A percentile compares a stretch with the other conserved stretches of the same genome.
Conservation (phyloP, 2,888 invertebrate species). For the Philopedon plagiatum region DNA sequence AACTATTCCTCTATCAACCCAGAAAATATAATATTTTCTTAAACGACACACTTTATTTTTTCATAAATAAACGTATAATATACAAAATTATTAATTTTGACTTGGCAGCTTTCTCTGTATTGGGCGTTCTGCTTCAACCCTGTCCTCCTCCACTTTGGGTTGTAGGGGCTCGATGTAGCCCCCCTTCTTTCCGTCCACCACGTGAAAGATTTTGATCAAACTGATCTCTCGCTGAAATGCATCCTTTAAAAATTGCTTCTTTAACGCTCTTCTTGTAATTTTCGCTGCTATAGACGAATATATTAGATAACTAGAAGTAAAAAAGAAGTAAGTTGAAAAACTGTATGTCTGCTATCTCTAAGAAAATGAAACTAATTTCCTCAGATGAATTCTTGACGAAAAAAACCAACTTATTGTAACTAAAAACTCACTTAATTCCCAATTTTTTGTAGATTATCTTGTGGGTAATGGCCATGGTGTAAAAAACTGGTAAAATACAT, state of each 20-base stretch:
- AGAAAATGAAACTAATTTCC: too few relatives aligned
- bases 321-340: background rate
- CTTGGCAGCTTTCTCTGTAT: background rate
- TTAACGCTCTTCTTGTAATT: conserved; percentile 56
- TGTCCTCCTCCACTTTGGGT: conserved; percentile 27
- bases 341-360: too few relatives aligned
- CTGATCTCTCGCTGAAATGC: conserved; percentile 51
- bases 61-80: too few relatives aligned
- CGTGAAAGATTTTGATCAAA: conserved; percentile 54
- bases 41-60: too few relatives aligned
- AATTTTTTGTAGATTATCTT: conserved; percentile 4
- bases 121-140: background rate
- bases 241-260: conserved; percentile 52
- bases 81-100: background rate
- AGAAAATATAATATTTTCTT: too few relatives aligned
- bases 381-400: too few relatives aligned
- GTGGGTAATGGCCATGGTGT: background rate
- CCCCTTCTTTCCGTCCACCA: conserved; percentile 47
- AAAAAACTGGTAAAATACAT: background rate
- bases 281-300: conserved; percentile 60
- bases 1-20: too few relatives aligned
- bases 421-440: conserved; percentile 20
- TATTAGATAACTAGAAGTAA: conserved; percentile 57
- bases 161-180: conserved; percentile 43
- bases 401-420: too few relatives aligned